Evolutionary conservation across 1,140 invertebrate species (phyloP), one percentile per base, ranked within the genome.

Genomic region (Eupristina koningsbergeri): DNA sequence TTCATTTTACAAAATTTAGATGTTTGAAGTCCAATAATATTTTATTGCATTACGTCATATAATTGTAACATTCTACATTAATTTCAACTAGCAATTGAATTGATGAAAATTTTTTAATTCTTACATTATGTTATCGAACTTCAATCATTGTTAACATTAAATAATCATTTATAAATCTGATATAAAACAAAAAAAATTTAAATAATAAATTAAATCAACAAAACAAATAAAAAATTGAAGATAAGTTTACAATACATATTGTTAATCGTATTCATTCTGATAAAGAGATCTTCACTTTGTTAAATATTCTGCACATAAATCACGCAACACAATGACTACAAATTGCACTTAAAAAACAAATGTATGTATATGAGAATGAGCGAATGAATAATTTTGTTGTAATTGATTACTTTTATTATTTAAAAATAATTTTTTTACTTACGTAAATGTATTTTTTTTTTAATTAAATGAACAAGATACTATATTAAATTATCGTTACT

Each of bases 241-340:
- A 69, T 36, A 39, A 69, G 26, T 45, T 45, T 45, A 45, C 15
- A 19, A 39, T 26, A 17, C 67, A n/a, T 41, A 41, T 11, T 9
- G 19, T 71, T 41, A 71, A 41, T 8, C 36, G 13, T 11, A 19
- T 74, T 39, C 36, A 71, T 76, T 79, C 41, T 45, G 26, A 17
- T 67, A 79, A 64, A 45, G 36, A 17, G 26, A 29, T 26, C 34
- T 67, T 64, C 26, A 17, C 36, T 64, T 29, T 53, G 22, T 31
- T 78, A 36, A 29, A 67, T 83, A 78, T 73, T 80, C 41, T 84
- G 76, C 74, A 79, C 64, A 84, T 84, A 84, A 84, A 61, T 39
- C 75, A 74, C 34, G 69, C 3, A 29, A 79, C 64, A 50, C 36
- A 84, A 84, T 15, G 63, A 83, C n/a, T 71, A 69, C 61, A 31